phyloP scores from a whole-genome alignment of 1,140 invertebrate genomes.

The Tetragnatha versicolor region DNA sequence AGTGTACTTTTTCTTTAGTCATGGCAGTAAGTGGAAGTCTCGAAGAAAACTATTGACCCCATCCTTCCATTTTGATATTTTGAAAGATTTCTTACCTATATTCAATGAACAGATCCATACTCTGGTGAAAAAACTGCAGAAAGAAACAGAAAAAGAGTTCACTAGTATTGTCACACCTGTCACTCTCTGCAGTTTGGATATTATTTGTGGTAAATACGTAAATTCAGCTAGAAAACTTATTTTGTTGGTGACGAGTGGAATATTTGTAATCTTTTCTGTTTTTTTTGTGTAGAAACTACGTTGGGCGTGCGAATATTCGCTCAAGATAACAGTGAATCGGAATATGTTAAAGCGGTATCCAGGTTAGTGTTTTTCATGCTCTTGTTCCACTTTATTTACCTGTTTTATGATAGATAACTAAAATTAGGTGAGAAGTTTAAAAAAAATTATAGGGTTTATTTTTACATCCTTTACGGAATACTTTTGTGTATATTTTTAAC shows the following conservation, averaged over 20 bases:
- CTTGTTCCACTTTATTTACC: too few relatives aligned
- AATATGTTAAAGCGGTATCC: slow-evolving; percentile 74
- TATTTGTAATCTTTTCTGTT: slow-evolving; percentile 50
- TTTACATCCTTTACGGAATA: too few relatives aligned
- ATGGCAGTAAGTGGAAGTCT: slow-evolving; percentile 70
- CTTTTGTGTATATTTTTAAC: too few relatives aligned
- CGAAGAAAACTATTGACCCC: slow-evolving; percentile 74
- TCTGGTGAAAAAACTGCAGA: slow-evolving; percentile 72
- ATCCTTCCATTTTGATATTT: slow-evolving; percentile 72
- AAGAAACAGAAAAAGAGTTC: slow-evolving; percentile 58
- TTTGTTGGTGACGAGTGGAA: too few relatives aligned
- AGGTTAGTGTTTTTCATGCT: too few relatives aligned
- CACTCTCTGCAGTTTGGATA: slow-evolving; percentile 44
- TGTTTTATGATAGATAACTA: too few relatives aligned
- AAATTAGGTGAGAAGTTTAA: too few relatives aligned
- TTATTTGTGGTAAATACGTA: slow-evolving; percentile 56
- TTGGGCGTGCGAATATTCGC: slow-evolving; percentile 79
- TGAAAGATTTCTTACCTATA: slow-evolving; percentile 70
- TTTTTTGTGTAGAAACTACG: slow-evolving; percentile 74
- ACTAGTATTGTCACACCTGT: slow-evolving; percentile 33
- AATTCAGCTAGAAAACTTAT: too few relatives aligned
- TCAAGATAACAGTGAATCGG: slow-evolving; percentile 73
- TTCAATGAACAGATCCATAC: slow-evolving; percentile 70
- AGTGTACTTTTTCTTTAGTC: slow-evolving; percentile 73
- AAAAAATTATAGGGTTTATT: too few relatives aligned